These are phyloP conservation scores for Acheta domesticus DNA, from an alignment of 2,888 invertebrate species.

Conservation along the genomic window DNA sequence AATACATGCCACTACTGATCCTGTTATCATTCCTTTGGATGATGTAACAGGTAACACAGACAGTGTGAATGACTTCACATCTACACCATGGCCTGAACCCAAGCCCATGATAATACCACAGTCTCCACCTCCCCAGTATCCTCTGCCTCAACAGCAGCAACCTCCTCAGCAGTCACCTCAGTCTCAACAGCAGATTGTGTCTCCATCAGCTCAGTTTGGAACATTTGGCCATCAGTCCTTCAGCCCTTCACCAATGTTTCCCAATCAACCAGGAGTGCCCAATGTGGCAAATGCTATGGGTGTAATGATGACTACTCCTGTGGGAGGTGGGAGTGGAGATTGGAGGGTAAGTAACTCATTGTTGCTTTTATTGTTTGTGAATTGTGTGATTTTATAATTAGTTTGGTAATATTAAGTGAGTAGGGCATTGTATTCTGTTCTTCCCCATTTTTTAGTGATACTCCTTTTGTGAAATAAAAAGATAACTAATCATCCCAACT, in stretches of 20 bases:
- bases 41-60: slow-evolving; percentile 82
- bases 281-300: slow-evolving; percentile 28
- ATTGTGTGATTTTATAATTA: background rate
- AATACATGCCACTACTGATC: slow-evolving; percentile 70
- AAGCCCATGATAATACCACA: slow-evolving; percentile 59
- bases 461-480: no score
- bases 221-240: slow-evolving; percentile 25
- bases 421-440: no score
- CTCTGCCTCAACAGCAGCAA: slow-evolving; percentile 37
- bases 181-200: slow-evolving; percentile 22
- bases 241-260: slow-evolving; percentile 34
- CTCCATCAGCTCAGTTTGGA: background rate
- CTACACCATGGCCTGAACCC: slow-evolving; percentile 80
- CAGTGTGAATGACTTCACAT: slow-evolving; percentile 71
- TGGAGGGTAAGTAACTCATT: slow-evolving; percentile 39
- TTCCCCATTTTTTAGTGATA: no score
- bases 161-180: slow-evolving; percentile 38
- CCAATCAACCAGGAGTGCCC: slow-evolving; percentile 27
- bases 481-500: background rate
- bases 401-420: no score
- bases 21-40: slow-evolving; percentile 80
- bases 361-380: background rate
- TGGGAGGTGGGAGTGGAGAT: slow-evolving; percentile 35
- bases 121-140: slow-evolving; percentile 32
- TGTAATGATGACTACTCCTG: slow-evolving; percentile 28